Percentiles rank a stretch among this genome's conserved stretches.
phyloP scores from a whole-genome alignment of 2,888 invertebrate genomes.

The Notocelia uddmanniana region DNA sequence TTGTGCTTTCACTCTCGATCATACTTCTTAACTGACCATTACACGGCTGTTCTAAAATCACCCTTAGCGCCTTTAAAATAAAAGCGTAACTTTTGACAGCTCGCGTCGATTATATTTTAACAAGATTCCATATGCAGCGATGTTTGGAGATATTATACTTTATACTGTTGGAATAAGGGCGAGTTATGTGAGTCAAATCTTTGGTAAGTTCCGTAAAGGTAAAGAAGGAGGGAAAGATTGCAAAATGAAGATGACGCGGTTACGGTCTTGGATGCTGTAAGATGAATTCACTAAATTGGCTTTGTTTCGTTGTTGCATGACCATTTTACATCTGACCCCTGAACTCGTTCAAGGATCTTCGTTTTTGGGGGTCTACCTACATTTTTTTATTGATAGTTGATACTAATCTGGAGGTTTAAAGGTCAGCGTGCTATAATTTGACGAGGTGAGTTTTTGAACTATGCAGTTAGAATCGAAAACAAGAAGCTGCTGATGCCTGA shows the following conservation, averaged over 20 bases:
- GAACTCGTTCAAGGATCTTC: too few relatives aligned
- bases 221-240: constrained; percentile 6
- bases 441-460: too few relatives aligned
- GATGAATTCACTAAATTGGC: neutral
- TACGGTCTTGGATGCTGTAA: neutral
- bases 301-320: neutral
- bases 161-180: neutral
- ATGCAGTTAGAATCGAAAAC: too few relatives aligned
- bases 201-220: neutral
- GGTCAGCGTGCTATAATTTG: too few relatives aligned
- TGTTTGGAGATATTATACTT: constrained; percentile 5
- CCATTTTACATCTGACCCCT: too few relatives aligned
- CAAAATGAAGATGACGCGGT: constrained; percentile 21
- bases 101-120: constrained; percentile 16
- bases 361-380: too few relatives aligned
- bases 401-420: too few relatives aligned
- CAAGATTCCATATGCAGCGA: constrained; percentile 1
- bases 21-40: constrained; percentile 28
- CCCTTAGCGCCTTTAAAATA: neutral
- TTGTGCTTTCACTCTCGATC: constrained; percentile 55
- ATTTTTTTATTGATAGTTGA: too few relatives aligned
- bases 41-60: neutral
- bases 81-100: neutral
- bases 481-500: too few relatives aligned
- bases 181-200: neutral